phyloP scores from a whole-genome alignment of 2,888 invertebrate genomes.

The Acanthococcus lagerstroemiae region DNA sequence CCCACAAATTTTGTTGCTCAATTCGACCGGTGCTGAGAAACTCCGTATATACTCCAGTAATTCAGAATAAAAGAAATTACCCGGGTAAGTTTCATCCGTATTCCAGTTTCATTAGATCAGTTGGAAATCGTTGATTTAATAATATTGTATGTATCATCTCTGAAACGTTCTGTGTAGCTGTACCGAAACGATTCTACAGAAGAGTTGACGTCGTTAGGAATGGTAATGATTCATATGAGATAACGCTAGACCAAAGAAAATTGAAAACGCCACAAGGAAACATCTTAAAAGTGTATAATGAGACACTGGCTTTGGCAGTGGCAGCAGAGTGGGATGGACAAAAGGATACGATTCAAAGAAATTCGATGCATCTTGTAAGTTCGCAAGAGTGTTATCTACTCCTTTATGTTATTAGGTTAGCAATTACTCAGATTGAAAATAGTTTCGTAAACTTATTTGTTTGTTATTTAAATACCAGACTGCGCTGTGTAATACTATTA shows the following conservation, averaged over 20 bases:
- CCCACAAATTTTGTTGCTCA: no score
- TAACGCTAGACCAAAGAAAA: conserved; percentile 77
- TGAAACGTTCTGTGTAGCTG: no score
- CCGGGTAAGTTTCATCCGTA: no score
- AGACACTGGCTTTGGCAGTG: conserved; percentile 82
- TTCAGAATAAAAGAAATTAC: no score
- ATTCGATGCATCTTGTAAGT: conserved; percentile 79
- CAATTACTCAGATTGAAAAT: not conserved
- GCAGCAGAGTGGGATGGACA: conserved; percentile 93
- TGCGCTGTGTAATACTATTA: conserved; percentile 74
- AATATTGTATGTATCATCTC: no score
- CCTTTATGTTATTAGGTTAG: not conserved
- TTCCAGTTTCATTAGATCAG: no score
- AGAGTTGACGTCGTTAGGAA: conserved; percentile 11
- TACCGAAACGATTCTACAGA: conserved; percentile 20
- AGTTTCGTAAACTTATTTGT: not conserved
- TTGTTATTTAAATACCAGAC: conserved; percentile 48
- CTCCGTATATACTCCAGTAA: no score
- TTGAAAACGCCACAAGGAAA: conserved; percentile 82
- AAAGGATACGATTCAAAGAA: conserved; percentile 60
- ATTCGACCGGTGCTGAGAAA: no score
- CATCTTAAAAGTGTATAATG: conserved; percentile 64
- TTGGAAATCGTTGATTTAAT: no score
- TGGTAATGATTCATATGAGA: conserved; percentile 62
- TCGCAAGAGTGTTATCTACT: not conserved